Evolutionary conservation across 2,888 invertebrate genomes (phyloP).

Genomic region (Pristionchus japonicus): DNA sequence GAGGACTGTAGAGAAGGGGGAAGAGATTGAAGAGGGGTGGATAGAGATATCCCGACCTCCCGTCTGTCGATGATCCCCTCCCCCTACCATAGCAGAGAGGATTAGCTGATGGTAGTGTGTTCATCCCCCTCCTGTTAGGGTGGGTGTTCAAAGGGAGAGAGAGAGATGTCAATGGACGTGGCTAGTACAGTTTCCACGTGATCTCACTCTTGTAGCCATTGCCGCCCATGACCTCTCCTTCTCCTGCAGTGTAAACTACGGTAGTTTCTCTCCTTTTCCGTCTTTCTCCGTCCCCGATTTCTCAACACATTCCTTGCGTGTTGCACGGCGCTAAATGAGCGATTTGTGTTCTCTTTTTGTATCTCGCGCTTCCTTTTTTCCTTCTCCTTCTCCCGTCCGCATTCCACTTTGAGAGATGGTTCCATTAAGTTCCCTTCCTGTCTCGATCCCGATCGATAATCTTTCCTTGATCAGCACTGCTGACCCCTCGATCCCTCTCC

Average conservation of each 20-base stretch:
- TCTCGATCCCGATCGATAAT: not conserved
- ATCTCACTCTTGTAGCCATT: not conserved
- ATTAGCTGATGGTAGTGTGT: slow-evolving; percentile 13
- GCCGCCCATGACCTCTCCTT: not conserved
- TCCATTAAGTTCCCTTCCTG: not conserved
- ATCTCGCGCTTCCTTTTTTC: not conserved
- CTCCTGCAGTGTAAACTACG: not conserved
- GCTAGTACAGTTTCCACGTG: not conserved
- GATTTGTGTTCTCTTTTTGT: not conserved
- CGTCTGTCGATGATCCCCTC: not conserved
- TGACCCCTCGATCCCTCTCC: not conserved
- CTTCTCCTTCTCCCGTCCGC: not conserved
- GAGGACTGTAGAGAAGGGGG: not conserved
- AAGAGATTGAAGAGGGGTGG: not conserved
- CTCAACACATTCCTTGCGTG: not conserved
- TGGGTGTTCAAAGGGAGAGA: not conserved
- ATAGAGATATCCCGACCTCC: not conserved
- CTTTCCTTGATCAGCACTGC: not conserved
- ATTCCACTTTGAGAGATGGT: not conserved
- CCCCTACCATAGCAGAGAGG: slow-evolving; percentile 1
- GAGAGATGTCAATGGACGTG: not conserved
- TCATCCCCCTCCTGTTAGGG: not conserved
- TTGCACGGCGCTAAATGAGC: not conserved
- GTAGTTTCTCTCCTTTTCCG: not conserved
- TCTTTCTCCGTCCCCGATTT: not conserved